Base-by-base conservation (phyloP, 64 coral and sea anemone genomes). In the Actinia tenebrosa region DNA sequence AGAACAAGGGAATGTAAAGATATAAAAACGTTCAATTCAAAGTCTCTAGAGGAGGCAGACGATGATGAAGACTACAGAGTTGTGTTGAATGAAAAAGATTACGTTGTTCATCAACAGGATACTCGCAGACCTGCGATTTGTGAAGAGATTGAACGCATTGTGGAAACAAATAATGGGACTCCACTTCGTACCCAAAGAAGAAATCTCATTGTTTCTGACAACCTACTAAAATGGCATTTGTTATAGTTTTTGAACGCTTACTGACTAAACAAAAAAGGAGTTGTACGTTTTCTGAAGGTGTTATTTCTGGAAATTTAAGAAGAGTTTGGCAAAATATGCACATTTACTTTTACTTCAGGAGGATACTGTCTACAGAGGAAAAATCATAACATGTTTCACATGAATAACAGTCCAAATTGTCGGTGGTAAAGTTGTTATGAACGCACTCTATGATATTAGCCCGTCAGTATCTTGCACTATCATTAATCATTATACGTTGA, bases 201-300 rank as follows among this genome's bases (percentile, higher is more conserved):
- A 5, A 83, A 83, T 53, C 80, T 83, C 54, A 83, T 83, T 2
- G 80, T 83, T 5, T 52, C 80, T 11, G 80, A 83, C 23, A 83
- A 83, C 19, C 45, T 83, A 9, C 18, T 83, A 23, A 83, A 83
- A 83, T 83, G 80, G 80, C 80, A 83, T 83, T 25, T 83, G 16
- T 16, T 83, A 17, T 83, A 75, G n/a, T 71, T 71, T 71, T 27
- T 71, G n/a, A 30, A 30, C n/a, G 10, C 69, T 75, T 5, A 42
- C 43, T n/a, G 23, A 66, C 56, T 11, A 58, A 58, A 58, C 10
- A 0, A 13, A 58, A 58, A 11, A 58, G 15, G 56, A 58, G 15
- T 58, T 58, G 56, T 58, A 55, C 53, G 30, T 37, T 37, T 37
- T 0, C 30, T 37, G 30, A 37, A 37, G 30, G 30, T 37, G 30